These are phyloP conservation scores for Drosophila diplacantha DNA, from an alignment of 2,888 invertebrate genomes.

Conservation along the genomic window DNA sequence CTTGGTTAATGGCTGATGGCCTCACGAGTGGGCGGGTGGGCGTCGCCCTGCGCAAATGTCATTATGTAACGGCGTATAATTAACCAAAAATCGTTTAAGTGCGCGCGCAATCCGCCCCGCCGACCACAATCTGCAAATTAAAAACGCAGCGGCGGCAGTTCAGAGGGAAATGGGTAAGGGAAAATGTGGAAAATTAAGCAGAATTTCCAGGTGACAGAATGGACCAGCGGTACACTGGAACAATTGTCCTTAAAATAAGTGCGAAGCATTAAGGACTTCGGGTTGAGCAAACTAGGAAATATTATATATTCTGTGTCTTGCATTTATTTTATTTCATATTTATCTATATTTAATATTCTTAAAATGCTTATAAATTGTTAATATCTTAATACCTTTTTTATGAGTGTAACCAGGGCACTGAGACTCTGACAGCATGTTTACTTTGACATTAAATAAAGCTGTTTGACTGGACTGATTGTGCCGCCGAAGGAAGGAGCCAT, in stretches of 20 bases:
- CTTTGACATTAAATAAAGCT: conserved; percentile 72
- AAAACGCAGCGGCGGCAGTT: conserved; percentile 49
- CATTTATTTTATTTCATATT: not conserved
- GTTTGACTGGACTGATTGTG: conserved; percentile 61
- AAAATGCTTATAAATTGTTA: not conserved
- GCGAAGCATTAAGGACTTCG: not conserved
- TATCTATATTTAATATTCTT: not conserved
- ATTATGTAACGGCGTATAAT: conserved; percentile 64
- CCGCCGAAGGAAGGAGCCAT: conserved; percentile 14
- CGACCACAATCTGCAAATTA: conserved; percentile 63
- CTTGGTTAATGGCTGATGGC: conserved; percentile 43
- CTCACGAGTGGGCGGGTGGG: conserved; percentile 7
- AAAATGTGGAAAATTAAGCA: conserved; percentile 29
- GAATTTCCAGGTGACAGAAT: conserved; percentile 30
- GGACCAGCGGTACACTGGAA: not conserved
- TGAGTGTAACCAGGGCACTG: conserved; percentile 23
- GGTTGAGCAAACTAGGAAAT: not conserved
- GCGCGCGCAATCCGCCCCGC: conserved; percentile 37
- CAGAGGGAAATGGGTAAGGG: not conserved
- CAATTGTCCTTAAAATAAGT: not conserved
- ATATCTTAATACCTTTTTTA: not conserved
- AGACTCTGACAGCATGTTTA: conserved; percentile 52
- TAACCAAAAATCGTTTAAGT: conserved; percentile 71
- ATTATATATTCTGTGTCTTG: not conserved
- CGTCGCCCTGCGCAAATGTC: conserved; percentile 53